Evolutionary conservation across 2,888 invertebrate genomes (phyloP), one percentile per base, ranked within the genome.

Genomic region (Chrysolina americana): DNA sequence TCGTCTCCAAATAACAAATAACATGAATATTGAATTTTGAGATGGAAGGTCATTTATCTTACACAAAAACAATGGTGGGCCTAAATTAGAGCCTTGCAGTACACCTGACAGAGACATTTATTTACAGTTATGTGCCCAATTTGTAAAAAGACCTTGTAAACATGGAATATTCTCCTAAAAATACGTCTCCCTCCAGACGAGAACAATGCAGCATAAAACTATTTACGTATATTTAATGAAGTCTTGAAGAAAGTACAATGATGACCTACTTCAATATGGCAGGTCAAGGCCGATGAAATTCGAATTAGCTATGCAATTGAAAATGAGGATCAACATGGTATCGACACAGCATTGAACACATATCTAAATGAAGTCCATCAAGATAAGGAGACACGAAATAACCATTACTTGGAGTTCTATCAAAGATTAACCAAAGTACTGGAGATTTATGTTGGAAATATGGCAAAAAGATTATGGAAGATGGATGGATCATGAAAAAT

Each of bases 261-360:
- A 19, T 44, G 69, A 64, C 69, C 69, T 44, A 73, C 73, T 73
- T 73, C n/a, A 48, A 68, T 62, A 41, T 47, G 65, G 73, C 69
- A 69, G 73, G 73, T 73, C 73, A 73, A 73, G 73, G 73, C 56
- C 68, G 73, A 73, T 15, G 69, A 65, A 73, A 65, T 73, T 73
- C 9, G 11, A 41, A 62, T 36, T 47, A 62, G 23, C 19, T 13
- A n/a, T 44, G 17, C 11, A 64, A 21, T 41, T 15, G 19, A 41
- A 11, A 6, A 21, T 44, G 8, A 28, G 28, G n/a, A 41, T 41
- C 13, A 17, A 17, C 13, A 19, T 64, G 41, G 41, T 2, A 64
- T 21, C 21, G 44, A 44, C 15, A 44, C 13, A 15, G 44, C 15
- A 15, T 13, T 1, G 44, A 15, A 13, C 44, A 44, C 44, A 15